Conservation (phyloP, 2,888 invertebrate species). For the Salticus scenicus region DNA sequence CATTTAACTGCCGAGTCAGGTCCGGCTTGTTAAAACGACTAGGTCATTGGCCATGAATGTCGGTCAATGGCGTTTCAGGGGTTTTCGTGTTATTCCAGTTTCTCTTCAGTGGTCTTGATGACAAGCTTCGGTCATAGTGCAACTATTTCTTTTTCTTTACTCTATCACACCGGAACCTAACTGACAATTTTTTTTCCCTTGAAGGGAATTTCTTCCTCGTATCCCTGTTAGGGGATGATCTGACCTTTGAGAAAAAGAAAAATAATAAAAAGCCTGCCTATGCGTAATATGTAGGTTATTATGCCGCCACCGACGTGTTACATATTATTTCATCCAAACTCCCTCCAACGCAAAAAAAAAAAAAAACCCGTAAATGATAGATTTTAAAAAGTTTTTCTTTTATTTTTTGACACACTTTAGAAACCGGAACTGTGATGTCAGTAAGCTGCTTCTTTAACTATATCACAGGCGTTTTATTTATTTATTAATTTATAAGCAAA, state of each 20-base stretch:
- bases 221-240: too few species aligned
- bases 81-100: neutral
- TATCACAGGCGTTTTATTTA: too few species aligned
- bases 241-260: too few species aligned
- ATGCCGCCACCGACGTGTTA: neutral
- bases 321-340: neutral
- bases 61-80: slow-evolving; percentile 31
- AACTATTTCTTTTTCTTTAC: too few species aligned
- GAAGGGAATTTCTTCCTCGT: neutral
- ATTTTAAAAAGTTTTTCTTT: too few species aligned
- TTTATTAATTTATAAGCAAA: too few species aligned
- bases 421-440: too few species aligned
- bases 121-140: neutral
- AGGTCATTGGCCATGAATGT: slow-evolving; percentile 33
- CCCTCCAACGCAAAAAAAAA: neutral
- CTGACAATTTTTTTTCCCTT: neutral
- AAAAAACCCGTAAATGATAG: neutral
- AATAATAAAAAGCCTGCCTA: too few species aligned
- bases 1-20: too few species aligned
- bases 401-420: too few species aligned
- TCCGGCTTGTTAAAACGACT: slow-evolving; percentile 22
- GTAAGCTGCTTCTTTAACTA: too few species aligned
- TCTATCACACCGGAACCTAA: too few species aligned
- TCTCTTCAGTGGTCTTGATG: neutral
- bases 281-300: neutral